Evolutionary conservation across 1,140 invertebrate genomes (phyloP).

Genomic region (Formica exsecta): DNA sequence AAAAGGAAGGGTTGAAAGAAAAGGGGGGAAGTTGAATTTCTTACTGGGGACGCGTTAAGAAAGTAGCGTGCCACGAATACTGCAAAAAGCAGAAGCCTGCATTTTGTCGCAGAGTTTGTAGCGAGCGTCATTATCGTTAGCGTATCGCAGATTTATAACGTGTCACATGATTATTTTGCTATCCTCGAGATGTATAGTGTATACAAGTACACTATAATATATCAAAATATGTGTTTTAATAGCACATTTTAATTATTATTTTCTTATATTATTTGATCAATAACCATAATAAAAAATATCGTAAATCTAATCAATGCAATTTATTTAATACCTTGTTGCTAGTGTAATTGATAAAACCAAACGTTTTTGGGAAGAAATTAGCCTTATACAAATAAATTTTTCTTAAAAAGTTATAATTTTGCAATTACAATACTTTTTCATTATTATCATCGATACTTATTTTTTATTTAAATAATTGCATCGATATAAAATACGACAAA

Average conservation of each 20-base stretch:
- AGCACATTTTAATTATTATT: background rate
- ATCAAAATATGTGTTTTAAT: background rate
- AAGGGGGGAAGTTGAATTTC: slow-evolving; percentile 45
- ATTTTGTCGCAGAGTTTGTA: slow-evolving; percentile 4
- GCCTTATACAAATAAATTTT: background rate
- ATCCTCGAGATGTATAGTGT: background rate
- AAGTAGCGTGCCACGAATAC: slow-evolving; percentile 38
- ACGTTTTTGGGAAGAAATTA: background rate
- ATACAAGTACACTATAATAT: background rate
- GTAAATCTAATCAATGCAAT: background rate
- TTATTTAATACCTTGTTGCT: background rate
- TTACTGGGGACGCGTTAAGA: slow-evolving; percentile 23
- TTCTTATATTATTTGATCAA: background rate
- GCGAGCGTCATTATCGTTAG: slow-evolving; percentile 29
- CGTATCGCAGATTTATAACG: background rate
- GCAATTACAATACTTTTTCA: background rate
- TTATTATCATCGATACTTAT: background rate
- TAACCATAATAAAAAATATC: background rate
- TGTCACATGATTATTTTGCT: background rate
- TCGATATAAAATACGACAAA: background rate
- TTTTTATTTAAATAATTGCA: background rate
- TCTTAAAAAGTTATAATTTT: background rate
- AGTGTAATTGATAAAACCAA: background rate
- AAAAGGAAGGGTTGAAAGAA: slow-evolving; percentile 57
- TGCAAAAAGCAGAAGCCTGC: slow-evolving; percentile 22